Evolutionary conservation across 2,888 invertebrate genomes (phyloP).

Genomic region (Chromoteleia sp.): DNA sequence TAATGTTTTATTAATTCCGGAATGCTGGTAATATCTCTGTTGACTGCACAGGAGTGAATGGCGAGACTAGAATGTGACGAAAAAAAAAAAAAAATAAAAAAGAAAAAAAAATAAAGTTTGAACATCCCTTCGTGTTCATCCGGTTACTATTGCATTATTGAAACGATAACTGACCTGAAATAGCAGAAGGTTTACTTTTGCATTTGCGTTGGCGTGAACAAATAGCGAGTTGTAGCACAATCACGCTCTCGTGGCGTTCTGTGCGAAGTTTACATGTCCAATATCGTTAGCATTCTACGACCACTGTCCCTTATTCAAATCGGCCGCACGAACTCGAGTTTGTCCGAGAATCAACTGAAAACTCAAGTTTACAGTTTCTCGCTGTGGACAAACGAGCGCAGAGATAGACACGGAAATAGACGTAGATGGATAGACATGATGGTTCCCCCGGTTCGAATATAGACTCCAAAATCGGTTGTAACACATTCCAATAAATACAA

Average conservation of each 20-base stretch:
- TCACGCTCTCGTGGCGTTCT: constrained; percentile 72
- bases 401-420: constrained; percentile 49
- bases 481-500: constrained; percentile 43
- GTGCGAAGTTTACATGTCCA: constrained; percentile 75
- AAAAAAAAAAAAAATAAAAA: too few species aligned
- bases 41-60: background rate
- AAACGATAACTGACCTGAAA: constrained; percentile 80
- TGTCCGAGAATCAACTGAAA: constrained; percentile 69
- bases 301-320: constrained; percentile 74
- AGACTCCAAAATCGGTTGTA: constrained; percentile 31
- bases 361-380: constrained; percentile 69
- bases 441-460: constrained; percentile 20
- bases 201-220: constrained; percentile 75
- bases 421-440: constrained; percentile 47
- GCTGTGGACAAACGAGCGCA: constrained; percentile 48
- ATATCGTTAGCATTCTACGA: constrained; percentile 76
- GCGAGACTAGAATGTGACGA: constrained; percentile 1
- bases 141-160: constrained; percentile 59
- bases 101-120: constrained; percentile 55
- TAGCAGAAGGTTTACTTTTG: constrained; percentile 75
- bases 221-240: constrained; percentile 73
- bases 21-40: background rate
- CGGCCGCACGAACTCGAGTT: constrained; percentile 69
- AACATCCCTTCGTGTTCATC: constrained; percentile 26
- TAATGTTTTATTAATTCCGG: background rate